phyloP scores from a whole-genome alignment of 2,113 vertebrate genomes.

The Scolopax mira region DNA sequence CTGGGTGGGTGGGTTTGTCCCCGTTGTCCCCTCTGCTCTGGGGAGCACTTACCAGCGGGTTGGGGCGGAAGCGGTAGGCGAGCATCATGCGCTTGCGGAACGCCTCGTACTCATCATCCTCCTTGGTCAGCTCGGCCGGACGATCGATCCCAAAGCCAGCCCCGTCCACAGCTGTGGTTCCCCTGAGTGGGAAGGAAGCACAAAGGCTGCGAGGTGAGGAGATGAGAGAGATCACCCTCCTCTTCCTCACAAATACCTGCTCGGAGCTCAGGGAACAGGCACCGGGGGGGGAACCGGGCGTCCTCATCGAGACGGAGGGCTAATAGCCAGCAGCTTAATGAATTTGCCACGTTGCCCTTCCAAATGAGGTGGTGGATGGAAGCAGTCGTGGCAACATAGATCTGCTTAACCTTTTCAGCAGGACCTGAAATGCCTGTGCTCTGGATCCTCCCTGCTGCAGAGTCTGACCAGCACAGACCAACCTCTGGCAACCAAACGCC shows the following conservation, averaged over 20 bases:
- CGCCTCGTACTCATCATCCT: constrained; percentile 95
- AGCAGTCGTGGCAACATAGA: neutral
- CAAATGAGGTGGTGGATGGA: neutral
- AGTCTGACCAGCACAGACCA: neutral
- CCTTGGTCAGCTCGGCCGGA: constrained; percentile 85
- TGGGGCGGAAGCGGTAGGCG: constrained; percentile 95
- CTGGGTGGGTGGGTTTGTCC: fast-evolving
- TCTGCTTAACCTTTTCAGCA: neutral
- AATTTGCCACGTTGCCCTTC: neutral
- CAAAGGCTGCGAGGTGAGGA: neutral
- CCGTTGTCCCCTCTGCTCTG: fast-evolving
- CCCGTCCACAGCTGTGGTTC: constrained; percentile 84
- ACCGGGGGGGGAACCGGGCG: neutral
- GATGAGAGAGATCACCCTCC: fast-evolving
- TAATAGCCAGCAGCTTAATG: neutral
- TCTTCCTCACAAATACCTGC: neutral
- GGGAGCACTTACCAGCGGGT: constrained; percentile 82
- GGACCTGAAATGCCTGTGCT: neutral
- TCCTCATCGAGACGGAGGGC: neutral
- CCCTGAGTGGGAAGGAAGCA: constrained; percentile 69
- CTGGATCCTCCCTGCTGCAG: neutral
- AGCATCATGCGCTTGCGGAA: constrained; percentile 98
- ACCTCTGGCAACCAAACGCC: neutral
- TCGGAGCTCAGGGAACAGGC: neutral
- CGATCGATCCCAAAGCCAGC: constrained; percentile 93